Base-by-base conservation (phyloP, 2,888 invertebrate species). In the Falcaria lacertinaria region DNA sequence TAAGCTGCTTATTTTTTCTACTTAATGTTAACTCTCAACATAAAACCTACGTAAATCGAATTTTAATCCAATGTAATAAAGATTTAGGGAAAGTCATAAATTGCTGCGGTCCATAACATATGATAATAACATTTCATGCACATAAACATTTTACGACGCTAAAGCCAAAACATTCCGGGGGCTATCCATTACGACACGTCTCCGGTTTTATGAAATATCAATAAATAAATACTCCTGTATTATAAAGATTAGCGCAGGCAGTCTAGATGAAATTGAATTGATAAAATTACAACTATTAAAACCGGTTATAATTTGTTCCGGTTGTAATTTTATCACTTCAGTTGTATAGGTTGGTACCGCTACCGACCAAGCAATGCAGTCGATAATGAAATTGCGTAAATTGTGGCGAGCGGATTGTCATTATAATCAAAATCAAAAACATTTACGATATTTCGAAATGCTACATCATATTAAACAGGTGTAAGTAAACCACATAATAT, bases 131-230 rank as follows among this genome's bases (percentile, higher is more conserved):
- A 69, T 71, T 28, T 68, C 64, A 64, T 54, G 75, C 67, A 71
- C 76, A 68, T 84, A 80, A 84, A 77, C 60, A 57, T 57, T 76
- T 85, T 78, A 85, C 74, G 82, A 80, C 59, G 50, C 44, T 62
- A 67, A 68, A 73, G 50, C 44, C 63, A 67, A 68, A 73, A 71
- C 67, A 71, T 74, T 70, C 69, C 66, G 55, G 61, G 52, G 58
- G 52, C 49, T 54, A 54, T 57, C 45, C 61, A 61, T 64, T 70
- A 72, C 71, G 70, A 66, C 73, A 74, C 64, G 72, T 55, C 47
- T 52, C 51, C 55, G 54, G 50, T 59, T 67, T 70, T 64, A 57
- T 64, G 56, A 65, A 74, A 67, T 68, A 63, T 70, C 58, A 7
- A 22, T 22, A 22, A 64, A 60, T 62, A 61, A 57, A 65, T 55